Conservation (phyloP, 1,140 invertebrate species). For the Diprion similis region DNA sequence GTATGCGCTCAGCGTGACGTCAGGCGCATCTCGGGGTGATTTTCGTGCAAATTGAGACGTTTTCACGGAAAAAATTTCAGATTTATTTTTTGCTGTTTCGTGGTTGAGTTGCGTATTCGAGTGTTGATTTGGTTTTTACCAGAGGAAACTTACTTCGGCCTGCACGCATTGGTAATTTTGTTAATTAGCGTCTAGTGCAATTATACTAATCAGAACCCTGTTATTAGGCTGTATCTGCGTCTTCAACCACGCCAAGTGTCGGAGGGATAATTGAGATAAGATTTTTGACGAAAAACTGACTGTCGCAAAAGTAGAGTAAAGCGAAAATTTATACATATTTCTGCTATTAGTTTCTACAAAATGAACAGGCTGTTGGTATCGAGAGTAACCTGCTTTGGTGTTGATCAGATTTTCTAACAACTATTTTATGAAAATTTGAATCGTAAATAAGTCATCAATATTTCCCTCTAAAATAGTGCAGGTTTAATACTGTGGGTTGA, state of each 20-base stretch:
- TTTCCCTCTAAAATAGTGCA: too few relatives aligned
- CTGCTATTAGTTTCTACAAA: too few relatives aligned
- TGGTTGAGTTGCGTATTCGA: not conserved
- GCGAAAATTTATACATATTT: too few relatives aligned
- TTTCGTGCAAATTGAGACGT: not conserved
- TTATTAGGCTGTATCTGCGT: not conserved
- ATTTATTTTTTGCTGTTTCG: not conserved
- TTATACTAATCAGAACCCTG: not conserved
- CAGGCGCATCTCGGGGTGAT: too few relatives aligned
- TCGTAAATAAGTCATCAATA: too few relatives aligned
- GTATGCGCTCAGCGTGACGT: not conserved
- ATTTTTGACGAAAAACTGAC: not conserved
- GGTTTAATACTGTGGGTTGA: too few relatives aligned
- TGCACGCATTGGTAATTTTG: not conserved
- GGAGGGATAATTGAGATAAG: not conserved
- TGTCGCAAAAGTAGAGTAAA: too few relatives aligned
- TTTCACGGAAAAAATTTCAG: not conserved
- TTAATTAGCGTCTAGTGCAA: not conserved
- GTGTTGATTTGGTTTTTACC: not conserved
- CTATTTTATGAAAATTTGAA: too few relatives aligned
- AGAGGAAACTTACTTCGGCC: not conserved
- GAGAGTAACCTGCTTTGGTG: too few relatives aligned
- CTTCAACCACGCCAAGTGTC: not conserved
- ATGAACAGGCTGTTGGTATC: too few relatives aligned
- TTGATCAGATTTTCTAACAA: too few relatives aligned